These are phyloP conservation scores for Aricia artaxerxes DNA, from an alignment of 2,888 invertebrate genomes.

Conservation along the genomic window DNA sequence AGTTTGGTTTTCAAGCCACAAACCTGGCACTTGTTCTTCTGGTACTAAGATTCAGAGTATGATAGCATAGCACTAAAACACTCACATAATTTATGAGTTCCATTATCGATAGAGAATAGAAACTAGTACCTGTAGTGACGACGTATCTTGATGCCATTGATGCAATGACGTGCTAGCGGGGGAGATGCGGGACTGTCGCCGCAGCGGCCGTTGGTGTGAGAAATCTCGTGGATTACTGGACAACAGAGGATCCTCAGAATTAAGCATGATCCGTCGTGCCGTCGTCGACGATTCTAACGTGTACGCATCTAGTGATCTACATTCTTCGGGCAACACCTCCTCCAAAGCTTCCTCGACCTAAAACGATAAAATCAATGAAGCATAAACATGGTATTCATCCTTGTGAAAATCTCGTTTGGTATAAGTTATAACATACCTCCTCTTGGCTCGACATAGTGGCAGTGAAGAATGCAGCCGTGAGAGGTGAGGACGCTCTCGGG, in stretches of 20 bases:
- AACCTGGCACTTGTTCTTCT: too few relatives aligned
- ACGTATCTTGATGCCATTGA: constrained; percentile 68
- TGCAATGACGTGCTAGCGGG: constrained; percentile 55
- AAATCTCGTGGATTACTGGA: constrained; percentile 93
- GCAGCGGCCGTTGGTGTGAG: constrained; percentile 65
- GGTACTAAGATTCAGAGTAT: too few relatives aligned
- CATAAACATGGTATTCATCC: too few relatives aligned
- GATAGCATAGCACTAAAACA: too few relatives aligned
- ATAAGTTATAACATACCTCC: constrained; percentile 67
- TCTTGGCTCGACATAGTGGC: constrained; percentile 92
- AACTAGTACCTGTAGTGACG: constrained; percentile 62
- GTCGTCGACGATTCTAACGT: constrained; percentile 84
- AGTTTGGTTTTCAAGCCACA: too few relatives aligned
- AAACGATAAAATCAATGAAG: constrained; percentile 33
- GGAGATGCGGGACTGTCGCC: constrained; percentile 58
- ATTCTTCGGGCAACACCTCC: constrained; percentile 91
- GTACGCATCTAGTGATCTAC: constrained; percentile 82
- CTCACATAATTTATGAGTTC: too few relatives aligned
- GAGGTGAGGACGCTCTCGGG: constrained; percentile 88
- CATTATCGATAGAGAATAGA: neutral
- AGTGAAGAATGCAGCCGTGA: constrained; percentile 91
- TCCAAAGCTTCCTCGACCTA: constrained; percentile 90
- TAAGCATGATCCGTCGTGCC: constrained; percentile 92
- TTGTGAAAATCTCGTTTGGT: neutral
- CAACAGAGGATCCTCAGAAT: constrained; percentile 91